Base-by-base conservation (phyloP, 2,888 invertebrate species). In the Lithophane socia region DNA sequence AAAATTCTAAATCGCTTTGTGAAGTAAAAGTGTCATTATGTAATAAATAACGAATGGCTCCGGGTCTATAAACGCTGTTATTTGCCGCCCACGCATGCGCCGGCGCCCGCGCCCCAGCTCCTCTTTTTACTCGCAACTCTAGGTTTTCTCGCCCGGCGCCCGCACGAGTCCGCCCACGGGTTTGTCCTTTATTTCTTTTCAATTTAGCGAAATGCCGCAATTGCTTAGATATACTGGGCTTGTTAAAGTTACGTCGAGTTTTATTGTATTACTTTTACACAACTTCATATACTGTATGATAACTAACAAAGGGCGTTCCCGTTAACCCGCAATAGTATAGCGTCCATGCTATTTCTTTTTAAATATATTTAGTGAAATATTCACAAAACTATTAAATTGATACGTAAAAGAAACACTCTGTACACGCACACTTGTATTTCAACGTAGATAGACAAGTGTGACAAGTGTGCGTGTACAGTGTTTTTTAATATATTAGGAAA, bases 161-260 rank as follows among this genome's bases (percentile, higher is more conserved):
- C 80, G 70, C 74, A 67, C 85, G 70, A 80, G 87, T 88, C 87
- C 90, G 88, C 92, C 92, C 88, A 92, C 92, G 69, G 80, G 42
- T 44, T 67, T 61, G 63, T 78, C 79, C 75, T 86, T 89, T 88
- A 86, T 86, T 88, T 84, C 80, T 86, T 87, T 86, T 75, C 76
- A 69, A 82, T 82, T 76, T 78, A 75, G 76, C 68, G 58, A 77
- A 82, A 87, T 76, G 84, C 77, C 79, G 88, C 80, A 75, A 84
- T 79, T 84, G 76, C 75, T 86, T 80, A 78, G 70, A 80, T 83
- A 73, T 83, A 87, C 75, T 68, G 78, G 47, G 67, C 75, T 86
- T 73, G 77, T 82, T 85, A 77, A 71, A 71, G 64, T 68, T 68
- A 42, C 21, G 9, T 65, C 10, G 47, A 70, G 76, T 77, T 75